Evolutionary conservation across 2,797 vertebrate species (phyloP), one percentile per base, ranked within the genome.

Genomic region (Sebastes trivittatus): DNA sequence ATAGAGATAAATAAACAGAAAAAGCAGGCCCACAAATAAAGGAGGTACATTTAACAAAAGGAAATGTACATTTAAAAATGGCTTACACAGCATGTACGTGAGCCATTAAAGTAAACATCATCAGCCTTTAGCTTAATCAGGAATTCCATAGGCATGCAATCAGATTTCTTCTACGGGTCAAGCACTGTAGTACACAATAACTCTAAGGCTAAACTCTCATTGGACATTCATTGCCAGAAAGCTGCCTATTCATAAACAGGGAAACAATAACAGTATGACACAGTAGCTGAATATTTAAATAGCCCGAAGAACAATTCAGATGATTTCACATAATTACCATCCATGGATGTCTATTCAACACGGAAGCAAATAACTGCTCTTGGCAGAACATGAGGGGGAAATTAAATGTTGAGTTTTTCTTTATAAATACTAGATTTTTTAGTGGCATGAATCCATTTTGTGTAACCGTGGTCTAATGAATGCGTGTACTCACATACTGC

Each of bases 261-360:
- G 54, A 72, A 84, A 88, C 74, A 84, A 86, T 80, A 83, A 86
- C 9, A 66, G 54, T 18, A 65, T 69, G 71, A 82, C 54, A 74
- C 27, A 70, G 67, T 22, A 13, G 83, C 4, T 71, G 58, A 68
- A 72, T 79, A 76, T 87, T 87, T 75, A 75, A 87, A 88, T 63
- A 70, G 78, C 88, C 81, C 22, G 22, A 75, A 75, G 84, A 88
- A 67, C 27, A 87, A 78, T 73, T 85, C 77, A 36, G 71, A 81
- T 79, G 76, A 87, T 87, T 87, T 90, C 75, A 85, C 54, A 78
- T 83, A 90, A 90, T 90, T 88, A 84, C 75, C 55, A 69, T 78
- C 79, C 72, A 60, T 75, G 62, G 74, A 77, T 72, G 81, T 82
- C 72, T 82, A 32, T 80, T 86, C 78, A 85, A 85, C 74, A 73